phyloP scores from a whole-genome alignment of 2,797 vertebrate species.

The Martes flavigula region DNA sequence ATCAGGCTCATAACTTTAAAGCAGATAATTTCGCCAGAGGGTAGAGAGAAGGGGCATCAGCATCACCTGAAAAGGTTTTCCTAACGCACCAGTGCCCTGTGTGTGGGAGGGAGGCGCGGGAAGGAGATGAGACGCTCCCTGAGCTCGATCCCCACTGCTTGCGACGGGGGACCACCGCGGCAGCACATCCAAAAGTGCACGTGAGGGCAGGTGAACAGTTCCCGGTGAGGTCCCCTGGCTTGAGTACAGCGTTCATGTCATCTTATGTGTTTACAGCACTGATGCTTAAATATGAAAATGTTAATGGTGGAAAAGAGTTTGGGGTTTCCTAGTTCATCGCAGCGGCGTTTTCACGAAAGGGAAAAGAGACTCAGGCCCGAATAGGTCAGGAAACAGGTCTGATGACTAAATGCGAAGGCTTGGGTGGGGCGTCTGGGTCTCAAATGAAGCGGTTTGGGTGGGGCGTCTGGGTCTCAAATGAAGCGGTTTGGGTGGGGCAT shows the following conservation, averaged over 20 bases:
- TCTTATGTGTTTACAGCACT: rapidly evolving
- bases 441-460: background rate
- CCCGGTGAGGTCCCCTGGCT: background rate
- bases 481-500: background rate
- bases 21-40: background rate
- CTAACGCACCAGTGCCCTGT: rapidly evolving
- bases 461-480: background rate
- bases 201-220: rapidly evolving
- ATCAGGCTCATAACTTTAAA: background rate
- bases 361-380: background rate
- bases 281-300: background rate
- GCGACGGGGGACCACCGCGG: rapidly evolving
- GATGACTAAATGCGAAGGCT: background rate
- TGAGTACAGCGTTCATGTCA: background rate
- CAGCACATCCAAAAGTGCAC: rapidly evolving
- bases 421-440: background rate
- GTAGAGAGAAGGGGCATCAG: background rate
- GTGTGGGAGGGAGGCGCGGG: rapidly evolving
- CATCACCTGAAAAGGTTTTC: too few relatives aligned
- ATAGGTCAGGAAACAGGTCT: background rate
- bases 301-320: too few relatives aligned
- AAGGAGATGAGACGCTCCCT: rapidly evolving
- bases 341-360: background rate
- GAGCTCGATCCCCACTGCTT: background rate
- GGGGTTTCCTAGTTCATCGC: rapidly evolving